phyloP scores from a whole-genome alignment of 1,140 invertebrate species.

The Trichonephila clavipes region DNA sequence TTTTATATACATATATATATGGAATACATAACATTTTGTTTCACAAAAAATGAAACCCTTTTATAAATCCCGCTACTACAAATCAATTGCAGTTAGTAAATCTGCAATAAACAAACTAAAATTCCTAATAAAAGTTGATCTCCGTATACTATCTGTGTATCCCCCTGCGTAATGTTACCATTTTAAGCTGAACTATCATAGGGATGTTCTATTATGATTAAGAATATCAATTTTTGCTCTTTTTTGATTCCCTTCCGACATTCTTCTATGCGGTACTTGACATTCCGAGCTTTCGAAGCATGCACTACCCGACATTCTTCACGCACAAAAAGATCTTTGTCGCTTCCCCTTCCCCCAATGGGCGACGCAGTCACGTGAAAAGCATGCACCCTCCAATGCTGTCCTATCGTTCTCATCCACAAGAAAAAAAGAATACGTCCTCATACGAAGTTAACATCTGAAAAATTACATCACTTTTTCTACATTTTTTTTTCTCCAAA shows the following conservation, averaged over 20 bases:
- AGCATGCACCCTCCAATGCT: background rate
- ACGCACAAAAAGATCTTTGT: background rate
- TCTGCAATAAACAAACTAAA: too few relatives aligned
- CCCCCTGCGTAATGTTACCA: background rate
- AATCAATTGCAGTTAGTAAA: too few relatives aligned
- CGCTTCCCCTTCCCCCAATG: background rate
- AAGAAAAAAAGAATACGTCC: background rate
- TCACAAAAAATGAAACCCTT: too few relatives aligned
- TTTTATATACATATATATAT: too few relatives aligned
- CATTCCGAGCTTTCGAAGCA: constrained; percentile 29
- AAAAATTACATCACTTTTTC: background rate
- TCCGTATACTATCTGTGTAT: too few relatives aligned
- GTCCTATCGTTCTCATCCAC: background rate
- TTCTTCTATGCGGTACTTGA: constrained; percentile 5
- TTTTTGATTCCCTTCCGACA: background rate
- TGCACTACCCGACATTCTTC: background rate
- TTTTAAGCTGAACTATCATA: background rate
- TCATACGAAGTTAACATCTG: background rate
- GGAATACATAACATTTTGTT: too few relatives aligned
- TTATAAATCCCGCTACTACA: too few relatives aligned
- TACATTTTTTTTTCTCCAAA: background rate
- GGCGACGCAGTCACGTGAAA: background rate
- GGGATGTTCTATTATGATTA: constrained; percentile 8
- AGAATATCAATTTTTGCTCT: constrained; percentile 29
- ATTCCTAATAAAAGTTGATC: background rate